Conservation (phyloP, 2,113 vertebrate genomes). For the Melanostigma gelatinosum region DNA sequence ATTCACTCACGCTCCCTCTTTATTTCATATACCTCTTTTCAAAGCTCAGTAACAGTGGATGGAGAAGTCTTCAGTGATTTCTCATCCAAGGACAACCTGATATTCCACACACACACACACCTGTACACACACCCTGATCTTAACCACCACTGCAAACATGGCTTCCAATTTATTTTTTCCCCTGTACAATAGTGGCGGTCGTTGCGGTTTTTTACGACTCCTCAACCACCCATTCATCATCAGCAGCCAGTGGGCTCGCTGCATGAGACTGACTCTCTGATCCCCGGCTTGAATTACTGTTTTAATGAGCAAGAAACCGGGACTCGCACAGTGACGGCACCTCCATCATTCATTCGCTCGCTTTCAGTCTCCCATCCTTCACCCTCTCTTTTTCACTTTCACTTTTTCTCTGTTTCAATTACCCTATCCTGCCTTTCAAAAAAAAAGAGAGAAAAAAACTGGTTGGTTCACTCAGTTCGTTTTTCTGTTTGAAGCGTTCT, state of each 20-base stretch:
- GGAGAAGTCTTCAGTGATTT: conserved; percentile 7
- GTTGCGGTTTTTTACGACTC: conserved; percentile 54
- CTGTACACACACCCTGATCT: not conserved
- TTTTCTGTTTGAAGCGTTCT: not conserved
- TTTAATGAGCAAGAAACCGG: conserved; percentile 71
- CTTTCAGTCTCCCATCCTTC: conserved; percentile 54
- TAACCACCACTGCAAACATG: not conserved
- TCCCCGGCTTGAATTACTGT: conserved; percentile 69
- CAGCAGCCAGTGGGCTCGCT: conserved; percentile 43
- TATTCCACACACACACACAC: not conserved
- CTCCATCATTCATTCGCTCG: conserved; percentile 65
- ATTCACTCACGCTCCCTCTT: not conserved
- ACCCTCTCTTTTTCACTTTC: conserved; percentile 50
- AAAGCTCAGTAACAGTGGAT: conserved; percentile 1
- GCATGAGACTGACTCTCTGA: conserved; percentile 59
- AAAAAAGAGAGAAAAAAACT: not conserved
- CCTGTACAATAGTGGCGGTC: conserved; percentile 1
- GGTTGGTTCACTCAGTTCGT: not conserved
- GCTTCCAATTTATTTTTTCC: not conserved
- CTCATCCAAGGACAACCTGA: conserved; percentile 20
- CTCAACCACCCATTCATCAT: conserved; percentile 52
- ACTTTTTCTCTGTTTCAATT: conserved; percentile 56
- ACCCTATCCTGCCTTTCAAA: not conserved
- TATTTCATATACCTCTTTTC: conserved; percentile 15
- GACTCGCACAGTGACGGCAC: conserved; percentile 52